Percentiles rank a stretch among this genome's conserved stretches.
These are phyloP conservation scores for Phalloptychus januarius DNA, from an alignment of 2,797 vertebrate species.

Conservation along the genomic window DNA sequence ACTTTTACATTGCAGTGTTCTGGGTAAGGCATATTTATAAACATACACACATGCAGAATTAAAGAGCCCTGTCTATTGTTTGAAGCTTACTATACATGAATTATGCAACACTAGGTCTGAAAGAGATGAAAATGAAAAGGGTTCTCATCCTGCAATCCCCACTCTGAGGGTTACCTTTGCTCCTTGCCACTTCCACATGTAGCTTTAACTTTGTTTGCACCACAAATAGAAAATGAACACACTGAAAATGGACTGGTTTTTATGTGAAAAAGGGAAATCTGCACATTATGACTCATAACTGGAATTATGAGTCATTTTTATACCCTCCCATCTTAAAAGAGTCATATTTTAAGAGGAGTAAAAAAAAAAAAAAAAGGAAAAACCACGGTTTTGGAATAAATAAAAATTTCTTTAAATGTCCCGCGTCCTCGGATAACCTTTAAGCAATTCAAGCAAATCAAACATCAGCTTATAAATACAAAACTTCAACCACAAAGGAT, in stretches of 20 bases:
- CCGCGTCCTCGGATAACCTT: conserved; percentile 1
- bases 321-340: conserved; percentile 50
- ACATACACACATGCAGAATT: conserved; percentile 7
- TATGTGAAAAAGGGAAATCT: conserved; percentile 54
- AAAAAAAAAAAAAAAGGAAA: neutral
- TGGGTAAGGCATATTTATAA: conserved; percentile 12
- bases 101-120: neutral
- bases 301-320: conserved; percentile 66
- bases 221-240: conserved; percentile 33
- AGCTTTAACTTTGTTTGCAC: conserved; percentile 32
- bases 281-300: conserved; percentile 67
- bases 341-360: conserved; percentile 9
- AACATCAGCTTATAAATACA: neutral
- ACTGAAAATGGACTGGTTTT: conserved; percentile 35
- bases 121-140: neutral
- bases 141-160: conserved; percentile 27
- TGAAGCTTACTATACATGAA: neutral
- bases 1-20: neutral
- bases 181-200: conserved; percentile 44
- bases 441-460: neutral
- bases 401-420: neutral
- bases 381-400: neutral
- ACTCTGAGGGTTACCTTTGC: conserved; percentile 34
- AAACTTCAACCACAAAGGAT: neutral
- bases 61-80: conserved; percentile 9